A percentile compares a stretch with the other conserved stretches of the same genome.
Conservation (phyloP, 2,888 invertebrate species). For the Pheosia gnoma region DNA sequence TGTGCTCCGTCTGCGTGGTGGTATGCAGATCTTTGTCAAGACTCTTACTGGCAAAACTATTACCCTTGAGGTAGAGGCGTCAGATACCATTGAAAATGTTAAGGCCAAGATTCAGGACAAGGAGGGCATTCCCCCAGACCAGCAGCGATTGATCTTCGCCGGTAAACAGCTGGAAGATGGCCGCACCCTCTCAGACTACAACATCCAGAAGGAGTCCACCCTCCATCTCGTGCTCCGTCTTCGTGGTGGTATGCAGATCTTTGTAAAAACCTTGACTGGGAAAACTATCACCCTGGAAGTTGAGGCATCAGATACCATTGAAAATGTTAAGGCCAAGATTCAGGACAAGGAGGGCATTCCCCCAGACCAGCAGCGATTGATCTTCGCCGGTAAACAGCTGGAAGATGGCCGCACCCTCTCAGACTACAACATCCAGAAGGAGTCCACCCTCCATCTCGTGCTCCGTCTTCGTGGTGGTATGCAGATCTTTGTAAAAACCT, state of each 20-base stretch:
- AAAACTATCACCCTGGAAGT: constrained; percentile 67
- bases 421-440: constrained; percentile 72
- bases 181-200: constrained; percentile 55
- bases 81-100: constrained; percentile 59
- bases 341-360: constrained; percentile 69
- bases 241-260: constrained; percentile 70
- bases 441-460: constrained; percentile 66
- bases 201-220: constrained; percentile 58
- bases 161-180: constrained; percentile 59
- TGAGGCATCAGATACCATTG: constrained; percentile 63
- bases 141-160: constrained; percentile 55
- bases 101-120: constrained; percentile 60
- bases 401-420: constrained; percentile 71
- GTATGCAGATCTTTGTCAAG: constrained; percentile 62
- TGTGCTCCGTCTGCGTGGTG: constrained; percentile 61
- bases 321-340: constrained; percentile 70
- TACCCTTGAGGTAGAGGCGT: constrained; percentile 52
- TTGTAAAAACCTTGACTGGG: constrained; percentile 64
- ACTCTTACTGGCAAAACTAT: constrained; percentile 58
- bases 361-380: constrained; percentile 64
- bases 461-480: constrained; percentile 67
- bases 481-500: constrained; percentile 66
- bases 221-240: constrained; percentile 59
- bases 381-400: constrained; percentile 68
- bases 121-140: constrained; percentile 59